Percentiles rank a stretch among this genome's conserved stretches.
Conservation (phyloP, 2,888 invertebrate genomes). For the Andrena hattorfiana region DNA sequence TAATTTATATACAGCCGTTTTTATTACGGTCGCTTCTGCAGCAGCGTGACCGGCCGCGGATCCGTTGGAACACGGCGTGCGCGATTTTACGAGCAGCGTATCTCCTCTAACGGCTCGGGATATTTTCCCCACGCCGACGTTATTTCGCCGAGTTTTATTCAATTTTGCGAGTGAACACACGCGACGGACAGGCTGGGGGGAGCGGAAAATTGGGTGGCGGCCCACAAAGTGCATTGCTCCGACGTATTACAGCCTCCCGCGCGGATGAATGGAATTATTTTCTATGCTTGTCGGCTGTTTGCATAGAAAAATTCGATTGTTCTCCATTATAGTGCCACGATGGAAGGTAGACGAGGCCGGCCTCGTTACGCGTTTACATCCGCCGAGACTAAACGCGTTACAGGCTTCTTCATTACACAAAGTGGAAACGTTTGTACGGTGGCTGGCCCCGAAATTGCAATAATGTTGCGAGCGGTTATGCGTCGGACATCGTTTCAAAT, state of each 20-base stretch:
- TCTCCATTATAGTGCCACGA: conserved; percentile 56
- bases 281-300: conserved; percentile 51
- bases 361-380: conserved; percentile 60
- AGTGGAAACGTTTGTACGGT: conserved; percentile 39
- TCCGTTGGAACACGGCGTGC: conserved; percentile 1
- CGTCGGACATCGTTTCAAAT: conserved; percentile 57
- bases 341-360: conserved; percentile 31
- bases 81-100: conserved; percentile 48
- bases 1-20: conserved; percentile 43
- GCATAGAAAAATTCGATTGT: conserved; percentile 66
- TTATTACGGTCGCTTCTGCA: conserved; percentile 37
- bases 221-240: conserved; percentile 52
- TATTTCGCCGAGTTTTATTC: conserved; percentile 57
- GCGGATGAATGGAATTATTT: conserved; percentile 69
- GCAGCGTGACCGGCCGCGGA: neutral
- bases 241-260: conserved; percentile 66
- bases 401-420: conserved; percentile 23
- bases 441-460: conserved; percentile 42
- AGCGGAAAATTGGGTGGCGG: conserved; percentile 43
- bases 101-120: conserved; percentile 33
- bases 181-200: conserved; percentile 24
- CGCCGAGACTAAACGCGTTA: conserved; percentile 49
- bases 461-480: conserved; percentile 59
- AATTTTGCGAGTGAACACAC: conserved; percentile 57
- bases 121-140: conserved; percentile 36